Conservation (phyloP, 2,888 invertebrate species). For the Antheraea assamensis region DNA sequence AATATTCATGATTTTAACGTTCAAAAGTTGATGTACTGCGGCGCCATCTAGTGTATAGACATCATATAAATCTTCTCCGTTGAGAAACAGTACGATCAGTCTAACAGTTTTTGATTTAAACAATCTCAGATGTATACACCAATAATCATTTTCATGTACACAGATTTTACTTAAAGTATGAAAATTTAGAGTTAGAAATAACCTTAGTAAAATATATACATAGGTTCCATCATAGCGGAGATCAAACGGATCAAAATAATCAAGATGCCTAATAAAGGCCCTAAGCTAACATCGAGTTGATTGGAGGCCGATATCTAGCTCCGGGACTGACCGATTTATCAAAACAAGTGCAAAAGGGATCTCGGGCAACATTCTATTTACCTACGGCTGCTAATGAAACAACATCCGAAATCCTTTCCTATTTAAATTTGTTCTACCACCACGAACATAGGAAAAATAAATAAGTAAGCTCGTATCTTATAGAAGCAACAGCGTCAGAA, state of each 20-base stretch:
- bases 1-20: too few relatives aligned
- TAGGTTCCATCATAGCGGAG: slow-evolving; percentile 8
- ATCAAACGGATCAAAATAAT: slow-evolving; percentile 25
- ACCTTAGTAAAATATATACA: slow-evolving; percentile 7
- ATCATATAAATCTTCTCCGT: too few relatives aligned
- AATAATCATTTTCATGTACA: too few relatives aligned
- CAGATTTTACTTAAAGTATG: background rate
- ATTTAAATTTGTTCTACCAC: background rate
- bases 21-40: too few relatives aligned
- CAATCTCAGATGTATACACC: too few relatives aligned
- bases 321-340: slow-evolving; percentile 20
- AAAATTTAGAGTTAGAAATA: background rate
- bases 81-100: too few relatives aligned
- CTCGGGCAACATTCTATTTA: slow-evolving; percentile 10
- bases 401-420: slow-evolving; percentile 13
- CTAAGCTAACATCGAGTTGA: slow-evolving; percentile 26
- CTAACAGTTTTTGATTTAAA: too few relatives aligned
- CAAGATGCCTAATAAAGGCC: slow-evolving; percentile 26
- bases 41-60: too few relatives aligned
- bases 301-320: slow-evolving; percentile 21
- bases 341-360: slow-evolving; percentile 22
- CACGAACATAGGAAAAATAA: background rate
- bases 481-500: too few relatives aligned
- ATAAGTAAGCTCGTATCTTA: background rate
- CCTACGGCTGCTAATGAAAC: slow-evolving; percentile 18